Evolutionary conservation across 2,113 vertebrate species (phyloP).

Genomic region (Microtus richardsoni): DNA sequence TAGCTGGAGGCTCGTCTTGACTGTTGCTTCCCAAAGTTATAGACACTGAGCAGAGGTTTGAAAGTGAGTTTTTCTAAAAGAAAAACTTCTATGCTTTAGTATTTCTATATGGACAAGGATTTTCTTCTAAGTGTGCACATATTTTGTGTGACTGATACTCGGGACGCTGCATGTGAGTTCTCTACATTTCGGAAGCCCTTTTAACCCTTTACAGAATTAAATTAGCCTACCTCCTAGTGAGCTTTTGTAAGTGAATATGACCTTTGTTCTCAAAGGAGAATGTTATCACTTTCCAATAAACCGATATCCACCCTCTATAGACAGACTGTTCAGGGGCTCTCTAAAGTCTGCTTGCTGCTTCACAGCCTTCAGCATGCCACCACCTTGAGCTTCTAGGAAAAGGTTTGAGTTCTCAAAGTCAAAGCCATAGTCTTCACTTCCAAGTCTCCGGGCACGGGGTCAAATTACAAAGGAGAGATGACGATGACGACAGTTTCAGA

Average conservation of each 20-base stretch:
- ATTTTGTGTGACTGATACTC: background rate
- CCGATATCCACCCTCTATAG: background rate
- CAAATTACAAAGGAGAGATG: constrained; percentile 40
- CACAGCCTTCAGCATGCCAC: background rate
- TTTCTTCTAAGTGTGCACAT: background rate
- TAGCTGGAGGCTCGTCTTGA: background rate
- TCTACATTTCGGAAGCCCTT: background rate
- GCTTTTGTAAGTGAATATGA: background rate
- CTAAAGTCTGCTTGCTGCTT: background rate
- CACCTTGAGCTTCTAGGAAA: background rate
- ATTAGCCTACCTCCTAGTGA: background rate
- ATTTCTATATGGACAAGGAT: background rate
- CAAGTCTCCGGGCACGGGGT: background rate
- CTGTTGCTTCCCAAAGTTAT: background rate
- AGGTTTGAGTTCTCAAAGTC: background rate
- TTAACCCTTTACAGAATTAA: constrained; percentile 41
- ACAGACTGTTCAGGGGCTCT: background rate
- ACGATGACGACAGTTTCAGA: constrained; percentile 19
- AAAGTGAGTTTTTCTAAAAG: background rate
- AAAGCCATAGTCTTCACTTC: background rate
- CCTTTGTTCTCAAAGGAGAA: background rate
- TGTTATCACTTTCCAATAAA: background rate
- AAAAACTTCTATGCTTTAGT: background rate
- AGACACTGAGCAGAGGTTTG: background rate
- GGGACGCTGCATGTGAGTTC: background rate